Conservation (phyloP, 2,113 vertebrate species). For the Gobio gobio region DNA sequence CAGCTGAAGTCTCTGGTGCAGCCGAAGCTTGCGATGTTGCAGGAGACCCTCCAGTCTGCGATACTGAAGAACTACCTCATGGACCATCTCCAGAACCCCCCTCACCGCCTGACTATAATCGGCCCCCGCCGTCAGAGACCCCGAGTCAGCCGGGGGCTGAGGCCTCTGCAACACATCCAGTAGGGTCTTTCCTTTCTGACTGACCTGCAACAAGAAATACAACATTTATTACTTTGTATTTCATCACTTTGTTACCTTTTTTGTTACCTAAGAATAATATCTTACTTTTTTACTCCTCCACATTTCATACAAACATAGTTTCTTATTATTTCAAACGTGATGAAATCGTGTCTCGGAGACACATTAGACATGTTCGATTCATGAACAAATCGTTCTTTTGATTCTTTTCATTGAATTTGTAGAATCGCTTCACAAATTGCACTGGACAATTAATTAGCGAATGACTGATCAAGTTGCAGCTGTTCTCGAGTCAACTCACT, state of each 20-base stretch:
- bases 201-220: conserved; percentile 65
- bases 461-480: neutral
- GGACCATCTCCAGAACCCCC: conserved; percentile 85
- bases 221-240: neutral
- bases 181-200: conserved; percentile 76
- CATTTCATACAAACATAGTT: neutral
- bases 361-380: neutral
- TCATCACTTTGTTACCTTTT: neutral
- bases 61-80: conserved; percentile 88
- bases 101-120: conserved; percentile 89
- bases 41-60: conserved; percentile 91
- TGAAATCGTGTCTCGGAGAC: neutral
- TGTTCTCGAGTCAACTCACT: neutral
- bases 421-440: neutral
- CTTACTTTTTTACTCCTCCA: neutral
- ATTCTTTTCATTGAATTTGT: neutral
- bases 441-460: neutral
- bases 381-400: neutral
- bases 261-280: neutral
- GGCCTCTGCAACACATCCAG: conserved; percentile 74
- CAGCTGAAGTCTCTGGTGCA: conserved; percentile 96
- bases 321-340: neutral
- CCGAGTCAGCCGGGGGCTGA: conserved; percentile 82
- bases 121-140: conserved; percentile 85
- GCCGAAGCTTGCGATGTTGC: conserved; percentile 94